Conservation (phyloP, 1,140 invertebrate species). For the Panonychus citri region DNA sequence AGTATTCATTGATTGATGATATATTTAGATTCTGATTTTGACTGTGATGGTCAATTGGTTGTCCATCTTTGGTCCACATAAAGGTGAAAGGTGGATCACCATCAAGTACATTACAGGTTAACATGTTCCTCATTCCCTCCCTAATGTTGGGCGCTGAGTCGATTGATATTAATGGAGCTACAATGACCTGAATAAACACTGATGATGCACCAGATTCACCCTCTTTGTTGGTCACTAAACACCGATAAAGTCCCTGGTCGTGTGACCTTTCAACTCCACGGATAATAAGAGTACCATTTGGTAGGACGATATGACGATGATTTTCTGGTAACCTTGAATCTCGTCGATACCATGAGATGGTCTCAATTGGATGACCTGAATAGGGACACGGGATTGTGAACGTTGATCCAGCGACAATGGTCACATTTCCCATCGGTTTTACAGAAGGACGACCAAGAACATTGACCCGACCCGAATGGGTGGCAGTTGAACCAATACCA, state of each 20-base stretch:
- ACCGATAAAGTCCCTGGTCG: conserved; percentile 17
- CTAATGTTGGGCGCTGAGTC: conserved; percentile 34
- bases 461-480: conserved; percentile 52
- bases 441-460: conserved; percentile 36
- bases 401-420: conserved; percentile 23
- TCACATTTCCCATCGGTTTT: conserved; percentile 21
- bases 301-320: conserved; percentile 23
- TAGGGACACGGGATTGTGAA: conserved; percentile 21
- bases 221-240: conserved; percentile 43
- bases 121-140: conserved; percentile 31
- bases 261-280: conserved; percentile 21
- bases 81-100: conserved; percentile 28
- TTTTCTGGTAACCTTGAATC: conserved; percentile 17
- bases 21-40: conserved; percentile 7
- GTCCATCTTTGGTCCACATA: conserved; percentile 34
- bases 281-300: conserved; percentile 46
- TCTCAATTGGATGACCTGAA: conserved; percentile 25
- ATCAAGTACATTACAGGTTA: conserved; percentile 20
- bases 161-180: conserved; percentile 33
- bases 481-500: conserved; percentile 40
- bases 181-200: conserved; percentile 78
- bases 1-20: conserved; percentile 18
- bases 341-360: conserved; percentile 16
- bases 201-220: conserved; percentile 61
- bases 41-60: conserved; percentile 9